phyloP scores from a whole-genome alignment of 2,113 vertebrate genomes.

The Dipodomys ordii region DNA sequence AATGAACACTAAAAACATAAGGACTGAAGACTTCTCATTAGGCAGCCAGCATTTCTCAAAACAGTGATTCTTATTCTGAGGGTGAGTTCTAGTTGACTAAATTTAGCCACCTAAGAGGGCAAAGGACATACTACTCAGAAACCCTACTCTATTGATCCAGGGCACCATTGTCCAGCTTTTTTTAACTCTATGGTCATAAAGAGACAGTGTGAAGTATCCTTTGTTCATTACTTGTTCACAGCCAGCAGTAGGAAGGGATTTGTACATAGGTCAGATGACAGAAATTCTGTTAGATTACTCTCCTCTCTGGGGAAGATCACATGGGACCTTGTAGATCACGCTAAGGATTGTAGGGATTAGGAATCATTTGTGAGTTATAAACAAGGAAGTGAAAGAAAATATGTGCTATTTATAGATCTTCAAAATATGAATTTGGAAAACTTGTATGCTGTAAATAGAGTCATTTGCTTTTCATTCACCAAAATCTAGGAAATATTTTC shows the following conservation, averaged over 20 bases:
- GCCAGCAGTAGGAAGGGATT: background rate
- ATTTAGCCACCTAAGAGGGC: background rate
- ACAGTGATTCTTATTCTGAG: background rate
- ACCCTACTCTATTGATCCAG: background rate
- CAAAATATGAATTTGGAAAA: slow-evolving; percentile 33
- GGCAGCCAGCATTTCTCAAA: background rate
- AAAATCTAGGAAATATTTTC: slow-evolving; percentile 13
- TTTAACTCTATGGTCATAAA: slow-evolving; percentile 8
- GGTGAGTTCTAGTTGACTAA: background rate
- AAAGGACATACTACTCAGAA: background rate
- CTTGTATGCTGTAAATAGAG: background rate
- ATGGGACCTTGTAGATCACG: background rate
- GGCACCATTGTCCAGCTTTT: background rate
- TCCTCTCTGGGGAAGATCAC: background rate
- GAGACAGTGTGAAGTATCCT: background rate
- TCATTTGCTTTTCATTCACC: slow-evolving; percentile 12
- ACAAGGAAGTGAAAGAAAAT: slow-evolving; percentile 42
- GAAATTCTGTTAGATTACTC: background rate
- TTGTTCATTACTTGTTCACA: background rate
- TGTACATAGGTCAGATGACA: background rate
- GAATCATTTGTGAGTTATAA: slow-evolving; percentile 38
- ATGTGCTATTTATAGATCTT: slow-evolving; percentile 32
- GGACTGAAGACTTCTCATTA: background rate
- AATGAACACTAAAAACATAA: background rate
- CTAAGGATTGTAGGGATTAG: background rate